phyloP scores from a whole-genome alignment of 2,113 vertebrate species.

The Paradoxurus hermaphroditus region DNA sequence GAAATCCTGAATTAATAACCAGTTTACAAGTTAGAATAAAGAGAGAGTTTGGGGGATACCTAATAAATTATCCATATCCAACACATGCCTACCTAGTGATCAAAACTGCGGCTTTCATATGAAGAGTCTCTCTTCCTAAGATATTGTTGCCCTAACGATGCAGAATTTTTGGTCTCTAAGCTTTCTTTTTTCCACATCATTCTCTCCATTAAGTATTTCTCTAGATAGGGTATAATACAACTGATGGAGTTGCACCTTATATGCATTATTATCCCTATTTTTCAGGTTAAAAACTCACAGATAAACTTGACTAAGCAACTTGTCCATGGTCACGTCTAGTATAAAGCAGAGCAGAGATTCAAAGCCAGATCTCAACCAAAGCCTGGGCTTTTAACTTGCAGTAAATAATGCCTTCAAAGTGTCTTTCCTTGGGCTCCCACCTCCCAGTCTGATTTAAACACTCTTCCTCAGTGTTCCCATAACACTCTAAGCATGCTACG shows the following conservation, averaged over 20 bases:
- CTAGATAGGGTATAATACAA: not conserved
- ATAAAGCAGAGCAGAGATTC: not conserved
- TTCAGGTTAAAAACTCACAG: not conserved
- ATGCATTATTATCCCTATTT: not conserved
- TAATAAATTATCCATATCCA: not conserved
- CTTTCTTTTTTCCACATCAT: not conserved
- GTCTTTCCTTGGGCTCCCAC: not conserved
- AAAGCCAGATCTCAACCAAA: constrained; percentile 16
- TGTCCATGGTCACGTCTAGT: not conserved
- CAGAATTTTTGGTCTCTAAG: not conserved
- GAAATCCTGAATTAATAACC: constrained; percentile 4
- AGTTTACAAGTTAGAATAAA: not conserved
- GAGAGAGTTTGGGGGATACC: not conserved
- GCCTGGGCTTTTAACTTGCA: not conserved
- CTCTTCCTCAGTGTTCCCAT: not conserved
- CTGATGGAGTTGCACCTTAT: not conserved
- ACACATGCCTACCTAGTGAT: not conserved
- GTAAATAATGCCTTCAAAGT: not conserved
- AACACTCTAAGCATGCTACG: not conserved
- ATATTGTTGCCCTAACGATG: not conserved
- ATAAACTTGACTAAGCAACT: not conserved
- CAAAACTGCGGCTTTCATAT: not conserved
- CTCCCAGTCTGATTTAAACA: not conserved
- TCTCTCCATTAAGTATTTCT: not conserved
- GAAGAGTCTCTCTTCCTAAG: not conserved